Evolutionary conservation across 1,140 invertebrate genomes (phyloP).

Genomic region (Goniozus legneri): DNA sequence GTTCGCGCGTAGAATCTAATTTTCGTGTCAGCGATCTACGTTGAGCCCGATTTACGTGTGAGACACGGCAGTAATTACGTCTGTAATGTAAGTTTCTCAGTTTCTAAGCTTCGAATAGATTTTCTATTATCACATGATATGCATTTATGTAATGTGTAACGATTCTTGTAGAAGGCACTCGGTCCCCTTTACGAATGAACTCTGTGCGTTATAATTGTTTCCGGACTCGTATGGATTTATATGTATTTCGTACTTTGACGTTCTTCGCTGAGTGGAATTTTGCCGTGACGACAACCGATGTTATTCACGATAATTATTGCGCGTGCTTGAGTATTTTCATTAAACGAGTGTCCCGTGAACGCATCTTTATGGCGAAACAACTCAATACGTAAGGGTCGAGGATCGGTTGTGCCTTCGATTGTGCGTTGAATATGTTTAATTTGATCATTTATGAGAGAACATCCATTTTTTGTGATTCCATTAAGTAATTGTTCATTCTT

Average conservation of each 20-base stretch:
- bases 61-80: too few species aligned
- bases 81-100: constrained; percentile 35
- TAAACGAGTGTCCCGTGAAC: neutral
- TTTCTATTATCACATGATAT: constrained; percentile 24
- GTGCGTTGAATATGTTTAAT: constrained; percentile 38
- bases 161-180: constrained; percentile 47
- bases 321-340: too few species aligned
- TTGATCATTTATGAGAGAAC: constrained; percentile 38
- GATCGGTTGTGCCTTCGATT: constrained; percentile 53
- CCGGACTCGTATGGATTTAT: constrained; percentile 16
- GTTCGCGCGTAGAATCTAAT: too few species aligned
- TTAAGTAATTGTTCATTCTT: constrained; percentile 48
- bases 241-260: constrained; percentile 45
- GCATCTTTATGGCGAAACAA: constrained; percentile 47
- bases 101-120: constrained; percentile 16
- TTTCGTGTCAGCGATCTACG: too few species aligned
- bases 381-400: constrained; percentile 53
- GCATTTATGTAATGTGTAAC: constrained; percentile 32
- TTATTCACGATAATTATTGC: too few species aligned
- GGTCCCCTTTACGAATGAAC: constrained; percentile 55
- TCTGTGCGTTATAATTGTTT: constrained; percentile 45
- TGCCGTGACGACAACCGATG: constrained; percentile 50
- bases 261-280: constrained; percentile 47
- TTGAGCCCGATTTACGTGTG: too few species aligned
- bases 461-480: constrained; percentile 50